phyloP scores from a whole-genome alignment of 2,888 invertebrate genomes.

The Sinohyriopsis cumingii region DNA sequence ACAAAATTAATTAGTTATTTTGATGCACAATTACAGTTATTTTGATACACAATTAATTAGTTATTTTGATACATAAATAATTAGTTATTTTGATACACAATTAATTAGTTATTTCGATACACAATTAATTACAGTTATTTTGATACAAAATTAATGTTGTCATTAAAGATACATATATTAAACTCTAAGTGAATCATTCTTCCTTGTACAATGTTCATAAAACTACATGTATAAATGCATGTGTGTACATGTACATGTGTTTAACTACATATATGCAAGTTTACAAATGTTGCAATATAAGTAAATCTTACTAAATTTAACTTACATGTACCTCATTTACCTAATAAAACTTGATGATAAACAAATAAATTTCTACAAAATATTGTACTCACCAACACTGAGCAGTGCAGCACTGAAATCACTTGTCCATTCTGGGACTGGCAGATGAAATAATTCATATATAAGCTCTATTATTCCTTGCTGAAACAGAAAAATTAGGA shows the following conservation, averaged over 20 bases:
- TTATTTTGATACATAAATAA: too few relatives aligned
- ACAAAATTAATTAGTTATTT: too few relatives aligned
- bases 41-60: too few relatives aligned
- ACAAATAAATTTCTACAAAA: neutral
- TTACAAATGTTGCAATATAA: too few relatives aligned
- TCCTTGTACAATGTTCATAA: neutral
- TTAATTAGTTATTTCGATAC: too few relatives aligned
- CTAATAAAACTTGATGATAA: neutral
- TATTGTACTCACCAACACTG: slow-evolving; percentile 76
- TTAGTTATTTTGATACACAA: too few relatives aligned
- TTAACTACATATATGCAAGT: too few relatives aligned
- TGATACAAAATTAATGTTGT: too few relatives aligned
- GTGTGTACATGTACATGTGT: neutral
- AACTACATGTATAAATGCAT: neutral
- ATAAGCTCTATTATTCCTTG: slow-evolving; percentile 93
- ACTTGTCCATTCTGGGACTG: slow-evolving; percentile 92
- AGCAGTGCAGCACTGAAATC: slow-evolving; percentile 90
- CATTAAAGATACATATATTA: neutral
- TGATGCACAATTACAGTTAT: too few relatives aligned
- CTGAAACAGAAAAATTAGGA: slow-evolving; percentile 74
- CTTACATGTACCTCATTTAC: too few relatives aligned
- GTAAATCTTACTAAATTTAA: too few relatives aligned
- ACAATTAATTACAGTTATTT: too few relatives aligned
- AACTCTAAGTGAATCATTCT: neutral
- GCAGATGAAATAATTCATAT: slow-evolving; percentile 90